These are phyloP conservation scores for Spialia ferax DNA, from an alignment of 2,888 invertebrate species.

Conservation along the genomic window DNA sequence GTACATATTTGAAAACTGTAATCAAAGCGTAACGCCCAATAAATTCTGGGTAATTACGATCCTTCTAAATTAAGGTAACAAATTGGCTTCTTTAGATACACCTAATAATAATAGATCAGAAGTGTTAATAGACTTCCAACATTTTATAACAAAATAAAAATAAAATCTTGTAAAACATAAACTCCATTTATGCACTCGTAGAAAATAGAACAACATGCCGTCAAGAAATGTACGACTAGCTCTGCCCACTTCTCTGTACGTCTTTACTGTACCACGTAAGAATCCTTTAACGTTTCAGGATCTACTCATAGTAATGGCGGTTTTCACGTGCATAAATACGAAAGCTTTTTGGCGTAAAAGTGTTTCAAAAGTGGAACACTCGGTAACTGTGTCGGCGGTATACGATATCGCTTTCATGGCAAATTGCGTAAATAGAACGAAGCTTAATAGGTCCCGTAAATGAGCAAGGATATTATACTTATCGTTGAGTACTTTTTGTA, in stretches of 20 bases:
- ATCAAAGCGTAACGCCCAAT: too few species aligned
- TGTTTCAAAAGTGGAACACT: slow-evolving; percentile 35
- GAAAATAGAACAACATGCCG: background rate
- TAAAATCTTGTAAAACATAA: too few species aligned
- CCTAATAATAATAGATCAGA: too few species aligned
- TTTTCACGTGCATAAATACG: slow-evolving; percentile 38
- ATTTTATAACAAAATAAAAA: too few species aligned
- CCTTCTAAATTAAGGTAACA: too few species aligned
- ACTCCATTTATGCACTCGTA: background rate
- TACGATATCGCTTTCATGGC: slow-evolving; percentile 19
- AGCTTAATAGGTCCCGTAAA: slow-evolving; percentile 16
- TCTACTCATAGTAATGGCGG: slow-evolving; percentile 36
- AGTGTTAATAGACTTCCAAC: too few species aligned
- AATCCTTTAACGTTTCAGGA: slow-evolving; percentile 37
- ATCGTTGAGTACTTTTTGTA: slow-evolving; percentile 5
- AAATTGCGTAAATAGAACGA: slow-evolving; percentile 25
- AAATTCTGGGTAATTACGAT: too few species aligned
- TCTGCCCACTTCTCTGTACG: background rate
- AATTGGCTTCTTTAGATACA: too few species aligned
- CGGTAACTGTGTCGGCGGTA: slow-evolving; percentile 37
- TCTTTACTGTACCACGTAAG: background rate
- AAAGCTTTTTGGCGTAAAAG: slow-evolving; percentile 35
- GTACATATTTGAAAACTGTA: too few species aligned
- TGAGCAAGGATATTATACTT: slow-evolving; percentile 18
- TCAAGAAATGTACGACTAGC: background rate